A percentile compares a stretch with the other conserved stretches of the same genome.
Conservation (phyloP, 2,888 invertebrate species). For the Hirtodrosophila trivittata region DNA sequence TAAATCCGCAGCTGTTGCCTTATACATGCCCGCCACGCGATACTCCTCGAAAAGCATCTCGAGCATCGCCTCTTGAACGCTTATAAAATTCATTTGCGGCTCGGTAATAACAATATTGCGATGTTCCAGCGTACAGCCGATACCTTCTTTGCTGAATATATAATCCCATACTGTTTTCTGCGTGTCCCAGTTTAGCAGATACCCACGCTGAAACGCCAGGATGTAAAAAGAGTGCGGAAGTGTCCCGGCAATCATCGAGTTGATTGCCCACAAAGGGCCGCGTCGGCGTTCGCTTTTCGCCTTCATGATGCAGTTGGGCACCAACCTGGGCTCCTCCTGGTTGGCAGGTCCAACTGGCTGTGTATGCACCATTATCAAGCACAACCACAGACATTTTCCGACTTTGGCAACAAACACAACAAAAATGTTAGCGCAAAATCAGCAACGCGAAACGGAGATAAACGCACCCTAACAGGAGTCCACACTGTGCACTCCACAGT, state of each 20-base stretch:
- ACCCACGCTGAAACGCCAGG: conserved; percentile 97
- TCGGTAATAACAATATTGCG: conserved; percentile 95
- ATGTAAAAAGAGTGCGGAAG: conserved; percentile 97
- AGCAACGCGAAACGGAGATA: neutral
- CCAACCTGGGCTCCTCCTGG: conserved; percentile 88
- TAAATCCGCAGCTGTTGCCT: conserved; percentile 92
- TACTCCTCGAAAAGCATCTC: conserved; percentile 99
- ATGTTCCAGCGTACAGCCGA: conserved; percentile 90
- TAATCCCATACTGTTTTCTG: conserved; percentile 98
- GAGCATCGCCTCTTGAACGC: conserved; percentile 95
- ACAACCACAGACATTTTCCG: conserved; percentile 84
- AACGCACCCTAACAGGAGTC: neutral
- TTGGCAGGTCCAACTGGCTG: conserved; percentile 91
- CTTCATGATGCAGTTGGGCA: conserved; percentile 99
- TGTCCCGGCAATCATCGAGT: conserved; percentile 97
- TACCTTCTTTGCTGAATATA: conserved; percentile 93
- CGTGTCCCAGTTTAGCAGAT: conserved; percentile 96
- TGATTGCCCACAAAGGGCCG: conserved; percentile 96
- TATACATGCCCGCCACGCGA: conserved; percentile 92
- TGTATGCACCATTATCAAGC: conserved; percentile 95
- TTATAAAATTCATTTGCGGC: conserved; percentile 95
- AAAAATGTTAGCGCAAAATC: conserved; percentile 16
- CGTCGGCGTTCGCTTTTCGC: conserved; percentile 97
- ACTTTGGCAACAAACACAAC: neutral
- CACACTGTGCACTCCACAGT: no score